phyloP scores from a whole-genome alignment of 2,888 invertebrate genomes.

The Polylopha cassiicola region DNA sequence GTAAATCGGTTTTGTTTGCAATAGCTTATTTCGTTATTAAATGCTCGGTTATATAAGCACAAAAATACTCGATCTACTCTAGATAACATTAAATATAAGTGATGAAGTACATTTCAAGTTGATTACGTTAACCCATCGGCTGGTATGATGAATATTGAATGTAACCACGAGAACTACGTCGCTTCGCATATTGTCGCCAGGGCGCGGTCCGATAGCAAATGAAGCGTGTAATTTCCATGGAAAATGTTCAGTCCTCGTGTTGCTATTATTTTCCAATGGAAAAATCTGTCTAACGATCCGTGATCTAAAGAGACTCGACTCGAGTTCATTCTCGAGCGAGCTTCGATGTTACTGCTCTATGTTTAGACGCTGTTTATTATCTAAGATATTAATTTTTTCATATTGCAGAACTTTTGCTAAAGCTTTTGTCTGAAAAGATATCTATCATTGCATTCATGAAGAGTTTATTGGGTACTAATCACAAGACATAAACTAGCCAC shows the following conservation, averaged over 20 bases:
- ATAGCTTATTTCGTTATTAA: no score
- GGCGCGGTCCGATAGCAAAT: slow-evolving; percentile 30
- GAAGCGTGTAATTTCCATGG: slow-evolving; percentile 36
- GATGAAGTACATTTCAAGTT: slow-evolving; percentile 34
- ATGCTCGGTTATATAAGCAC: no score
- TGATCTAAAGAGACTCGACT: slow-evolving; percentile 15
- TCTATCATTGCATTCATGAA: no score
- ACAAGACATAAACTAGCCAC: no score
- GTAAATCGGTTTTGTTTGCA: slow-evolving; percentile 2
- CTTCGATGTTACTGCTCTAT: slow-evolving; percentile 3
- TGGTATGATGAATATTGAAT: slow-evolving; percentile 43
- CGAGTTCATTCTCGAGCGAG: slow-evolving; percentile 7
- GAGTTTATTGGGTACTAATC: no score
- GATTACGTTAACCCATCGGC: slow-evolving; percentile 34
- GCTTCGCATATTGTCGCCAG: slow-evolving; percentile 32
- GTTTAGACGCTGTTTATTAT: slow-evolving; percentile 5
- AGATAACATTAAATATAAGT: slow-evolving; percentile 16
- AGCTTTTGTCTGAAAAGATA: no score
- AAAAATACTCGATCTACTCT: slow-evolving; percentile 7
- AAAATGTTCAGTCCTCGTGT: slow-evolving; percentile 29
- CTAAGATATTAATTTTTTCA: slow-evolving; percentile 11
- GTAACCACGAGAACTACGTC: slow-evolving; percentile 37
- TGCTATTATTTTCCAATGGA: slow-evolving; percentile 12
- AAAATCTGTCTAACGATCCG: slow-evolving; percentile 11
- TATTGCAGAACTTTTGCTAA: no score